Evolutionary conservation across 30 jellyfish, hydroid and myxozoan species (phyloP).

Genomic region (Turritopsis dohrnii): DNA sequence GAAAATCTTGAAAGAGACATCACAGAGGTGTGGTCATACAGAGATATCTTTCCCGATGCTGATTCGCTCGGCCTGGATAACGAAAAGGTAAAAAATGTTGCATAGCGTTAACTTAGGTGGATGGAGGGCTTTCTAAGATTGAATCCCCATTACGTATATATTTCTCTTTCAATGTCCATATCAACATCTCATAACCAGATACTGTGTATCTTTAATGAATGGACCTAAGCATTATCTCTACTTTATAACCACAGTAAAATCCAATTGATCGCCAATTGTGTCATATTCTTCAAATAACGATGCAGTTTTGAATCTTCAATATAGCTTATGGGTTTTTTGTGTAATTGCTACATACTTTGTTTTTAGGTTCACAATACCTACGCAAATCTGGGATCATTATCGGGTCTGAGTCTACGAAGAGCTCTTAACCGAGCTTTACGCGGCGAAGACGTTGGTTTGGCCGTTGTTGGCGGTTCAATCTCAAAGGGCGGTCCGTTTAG

Average conservation of each 20-base stretch:
- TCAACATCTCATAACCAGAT: no score
- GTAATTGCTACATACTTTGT: not conserved
- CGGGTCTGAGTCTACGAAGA: conserved; percentile 87
- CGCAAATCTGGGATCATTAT: conserved; percentile 94
- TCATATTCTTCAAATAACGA: not conserved
- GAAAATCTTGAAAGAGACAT: conserved; percentile 91
- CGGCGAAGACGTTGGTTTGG: conserved; percentile 98
- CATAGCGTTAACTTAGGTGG: no score
- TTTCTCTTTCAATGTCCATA: no score
- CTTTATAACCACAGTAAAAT: no score
- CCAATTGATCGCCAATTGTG: no score
- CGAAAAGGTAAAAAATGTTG: conserved; percentile 45
- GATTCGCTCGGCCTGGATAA: conserved; percentile 88
- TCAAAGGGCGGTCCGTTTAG: conserved; percentile 99
- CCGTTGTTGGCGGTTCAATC: conserved; percentile 97
- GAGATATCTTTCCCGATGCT: conserved; percentile 84
- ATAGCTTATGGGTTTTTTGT: not conserved
- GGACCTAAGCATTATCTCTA: no score
- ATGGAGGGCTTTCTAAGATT: no score
- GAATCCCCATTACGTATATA: no score
- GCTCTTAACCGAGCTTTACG: conserved; percentile 92
- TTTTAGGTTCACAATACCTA: conserved; percentile 77
- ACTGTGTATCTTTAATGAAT: no score
- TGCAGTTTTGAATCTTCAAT: not conserved
- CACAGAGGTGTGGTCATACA: conserved; percentile 97